Percentiles rank a stretch among this genome's conserved stretches.
These are phyloP conservation scores for Himalopsyche phryganea DNA, from an alignment of 1,140 invertebrate genomes.

Conservation along the genomic window DNA sequence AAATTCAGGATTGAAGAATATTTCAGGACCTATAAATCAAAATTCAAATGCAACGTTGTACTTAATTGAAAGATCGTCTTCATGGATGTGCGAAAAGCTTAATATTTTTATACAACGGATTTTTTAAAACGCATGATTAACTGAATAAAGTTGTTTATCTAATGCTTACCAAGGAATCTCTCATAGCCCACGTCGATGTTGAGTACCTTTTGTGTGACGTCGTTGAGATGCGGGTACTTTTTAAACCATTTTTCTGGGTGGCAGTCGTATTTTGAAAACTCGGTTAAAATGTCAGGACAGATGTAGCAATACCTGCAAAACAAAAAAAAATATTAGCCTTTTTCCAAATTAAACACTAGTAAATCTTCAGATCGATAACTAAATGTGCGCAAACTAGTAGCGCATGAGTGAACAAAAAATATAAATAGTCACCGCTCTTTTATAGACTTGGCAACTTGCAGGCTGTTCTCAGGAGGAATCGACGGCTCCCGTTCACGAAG, in stretches of 20 bases:
- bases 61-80: no score
- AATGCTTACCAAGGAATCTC: constrained; percentile 75
- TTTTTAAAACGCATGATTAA: no score
- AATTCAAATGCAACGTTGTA: not conserved
- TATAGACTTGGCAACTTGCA: constrained; percentile 98
- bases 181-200: constrained; percentile 98
- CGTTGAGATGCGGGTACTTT: constrained; percentile 88
- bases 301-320: constrained; percentile 82
- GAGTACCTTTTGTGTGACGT: constrained; percentile 92
- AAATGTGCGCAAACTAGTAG: no score
- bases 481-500: constrained; percentile 94
- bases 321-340: not conserved
- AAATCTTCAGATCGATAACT: no score
- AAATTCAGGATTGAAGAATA: constrained; percentile 99
- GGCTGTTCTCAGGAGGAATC: constrained; percentile 97
- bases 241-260: constrained; percentile 96
- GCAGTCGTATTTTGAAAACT: constrained; percentile 97
- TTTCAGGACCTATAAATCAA: constrained; percentile 77
- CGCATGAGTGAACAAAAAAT: no score
- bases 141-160: no score
- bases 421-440: constrained; percentile 72
- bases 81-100: no score
- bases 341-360: no score
- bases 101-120: no score
- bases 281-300: constrained; percentile 98